Conservation (phyloP, 2,113 vertebrate species). For the Manacus vitellinus region DNA sequence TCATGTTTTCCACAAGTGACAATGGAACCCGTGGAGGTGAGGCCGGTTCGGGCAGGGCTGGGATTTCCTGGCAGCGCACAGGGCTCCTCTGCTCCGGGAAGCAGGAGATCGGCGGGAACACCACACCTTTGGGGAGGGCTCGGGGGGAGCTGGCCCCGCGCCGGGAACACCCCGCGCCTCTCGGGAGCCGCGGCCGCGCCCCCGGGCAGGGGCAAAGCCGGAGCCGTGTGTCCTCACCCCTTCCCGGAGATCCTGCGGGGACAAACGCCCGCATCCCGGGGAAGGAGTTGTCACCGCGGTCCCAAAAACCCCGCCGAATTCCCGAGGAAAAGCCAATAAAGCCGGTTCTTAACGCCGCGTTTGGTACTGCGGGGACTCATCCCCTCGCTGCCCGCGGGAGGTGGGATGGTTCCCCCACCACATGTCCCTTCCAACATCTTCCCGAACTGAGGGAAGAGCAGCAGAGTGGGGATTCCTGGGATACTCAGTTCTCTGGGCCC, state of each 20-base stretch:
- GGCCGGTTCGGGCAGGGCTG: background rate
- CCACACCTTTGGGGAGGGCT: background rate
- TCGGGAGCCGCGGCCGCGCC: background rate
- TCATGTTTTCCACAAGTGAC: background rate
- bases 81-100: background rate
- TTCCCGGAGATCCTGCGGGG: background rate
- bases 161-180: background rate
- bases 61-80: background rate
- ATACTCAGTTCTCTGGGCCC: too few species aligned
- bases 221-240: background rate
- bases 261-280: too few species aligned
- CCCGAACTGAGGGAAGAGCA: background rate
- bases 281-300: too few species aligned
- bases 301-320: background rate
- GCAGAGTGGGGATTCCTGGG: background rate
- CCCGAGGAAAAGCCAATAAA: background rate
- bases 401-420: too few species aligned
- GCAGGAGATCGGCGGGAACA: background rate
- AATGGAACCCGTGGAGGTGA: background rate
- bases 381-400: too few species aligned
- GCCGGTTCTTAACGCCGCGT: fast-evolving
- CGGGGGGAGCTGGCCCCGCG: background rate
- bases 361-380: background rate
- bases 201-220: too few species aligned
- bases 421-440: background rate